Evolutionary conservation across 2,797 vertebrate genomes (phyloP).

Genomic region (Thripadectes ignobilis): DNA sequence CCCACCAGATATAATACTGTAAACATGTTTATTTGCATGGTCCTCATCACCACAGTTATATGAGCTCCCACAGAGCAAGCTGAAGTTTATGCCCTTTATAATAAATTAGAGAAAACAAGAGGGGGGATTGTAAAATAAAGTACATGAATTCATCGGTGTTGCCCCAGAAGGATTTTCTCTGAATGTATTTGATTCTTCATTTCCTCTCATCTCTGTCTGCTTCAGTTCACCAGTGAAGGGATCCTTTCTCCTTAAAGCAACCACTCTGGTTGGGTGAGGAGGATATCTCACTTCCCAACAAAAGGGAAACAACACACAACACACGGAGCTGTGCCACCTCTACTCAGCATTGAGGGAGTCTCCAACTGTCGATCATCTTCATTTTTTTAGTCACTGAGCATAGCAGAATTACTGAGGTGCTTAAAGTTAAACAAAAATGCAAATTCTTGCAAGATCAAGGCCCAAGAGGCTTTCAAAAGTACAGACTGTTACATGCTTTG

Average conservation of each 20-base stretch:
- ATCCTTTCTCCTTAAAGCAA: background rate
- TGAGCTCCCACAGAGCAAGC: background rate
- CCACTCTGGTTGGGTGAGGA: background rate
- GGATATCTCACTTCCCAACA: background rate
- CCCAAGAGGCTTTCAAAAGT: background rate
- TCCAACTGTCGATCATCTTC: background rate
- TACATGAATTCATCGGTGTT: background rate
- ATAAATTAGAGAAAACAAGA: background rate
- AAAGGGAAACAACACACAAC: background rate
- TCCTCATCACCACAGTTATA: background rate
- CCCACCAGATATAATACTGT: background rate
- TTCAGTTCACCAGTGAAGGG: background rate
- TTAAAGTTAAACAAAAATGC: background rate
- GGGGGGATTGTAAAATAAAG: background rate
- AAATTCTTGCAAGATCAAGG: background rate
- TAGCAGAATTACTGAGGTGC: background rate
- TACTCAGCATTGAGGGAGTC: background rate
- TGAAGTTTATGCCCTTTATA: background rate
- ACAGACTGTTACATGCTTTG: background rate
- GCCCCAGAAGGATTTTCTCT: background rate
- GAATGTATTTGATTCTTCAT: background rate
- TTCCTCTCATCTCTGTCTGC: background rate
- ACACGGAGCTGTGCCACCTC: fast-evolving
- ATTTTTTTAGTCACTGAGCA: background rate
- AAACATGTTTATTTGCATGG: background rate